Base-by-base conservation (phyloP, 2,113 vertebrate genomes). In the Sinocyclocheilus anophthalmus region DNA sequence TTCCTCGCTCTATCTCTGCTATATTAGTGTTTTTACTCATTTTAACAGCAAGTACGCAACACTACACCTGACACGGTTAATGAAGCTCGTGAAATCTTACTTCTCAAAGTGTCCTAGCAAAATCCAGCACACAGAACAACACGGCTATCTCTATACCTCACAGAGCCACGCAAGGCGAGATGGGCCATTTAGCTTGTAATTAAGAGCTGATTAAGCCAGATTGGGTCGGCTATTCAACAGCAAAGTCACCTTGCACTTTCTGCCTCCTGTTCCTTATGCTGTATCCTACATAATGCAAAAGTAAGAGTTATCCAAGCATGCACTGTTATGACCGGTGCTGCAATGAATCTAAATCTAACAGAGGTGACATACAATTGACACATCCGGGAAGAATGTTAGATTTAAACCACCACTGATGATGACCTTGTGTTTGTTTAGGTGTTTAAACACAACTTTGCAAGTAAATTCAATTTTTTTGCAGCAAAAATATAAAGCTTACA, bases 151-250 rank as follows among this genome's bases (percentile, higher is more conserved):
- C 20, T 57, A 48, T 11, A 48, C 45, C 45, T 3, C 83, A 22
- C 75, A 24, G 84, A 78, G 37, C 33, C 14, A 30, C 0, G 12
- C 59, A 48, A 84, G 88, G 88, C 50, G 90, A 91, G 88, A 90
- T 85, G 91, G 75, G 86, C 89, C 92, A 92, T 93, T 93, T 93
- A 39, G 76, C 73, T 82, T 85, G 88, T 93, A 93, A 94, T 94
- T 93, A 92, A 88, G 16, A 85, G 5, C 87, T 88, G 92, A 94
- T 95, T 93, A 92, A 90, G 80, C 85, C 63, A 59, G 50, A 81
- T 59, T 79, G 83, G 91, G 90, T 87, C 90, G 75, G 67, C 45
- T 50, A 67, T 78, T 78, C 42, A 33, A 48, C 48, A 63, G 85
- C 67, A 90, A 87, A 73, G 92, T 94, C 86, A 94, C 93, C 94